phyloP scores from a whole-genome alignment of 2,797 vertebrate genomes.

The Poeciliopsis gracilis region DNA sequence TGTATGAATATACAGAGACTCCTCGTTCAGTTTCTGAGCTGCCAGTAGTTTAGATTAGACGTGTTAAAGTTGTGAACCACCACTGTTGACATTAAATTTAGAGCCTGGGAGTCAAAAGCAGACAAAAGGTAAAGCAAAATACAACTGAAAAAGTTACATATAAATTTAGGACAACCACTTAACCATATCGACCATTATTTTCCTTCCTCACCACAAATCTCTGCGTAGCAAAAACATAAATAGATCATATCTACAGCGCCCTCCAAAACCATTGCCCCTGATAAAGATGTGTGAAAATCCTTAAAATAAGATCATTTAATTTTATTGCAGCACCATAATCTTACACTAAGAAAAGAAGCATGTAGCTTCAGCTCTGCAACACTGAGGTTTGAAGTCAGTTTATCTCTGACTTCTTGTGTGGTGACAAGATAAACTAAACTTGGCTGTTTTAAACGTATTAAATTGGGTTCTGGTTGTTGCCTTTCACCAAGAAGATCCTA shows the following conservation, averaged over 20 bases:
- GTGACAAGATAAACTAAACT: background rate
- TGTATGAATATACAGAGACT: background rate
- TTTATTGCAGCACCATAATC: background rate
- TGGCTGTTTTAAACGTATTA: background rate
- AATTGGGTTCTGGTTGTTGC: background rate
- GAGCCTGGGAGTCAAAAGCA: background rate
- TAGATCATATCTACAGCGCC: background rate
- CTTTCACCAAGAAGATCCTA: background rate
- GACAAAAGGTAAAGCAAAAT: background rate
- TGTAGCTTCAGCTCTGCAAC: background rate
- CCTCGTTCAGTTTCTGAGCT: background rate
- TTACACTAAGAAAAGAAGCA: background rate
- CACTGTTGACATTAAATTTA: background rate
- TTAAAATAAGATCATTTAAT: background rate
- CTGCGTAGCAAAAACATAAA: background rate
- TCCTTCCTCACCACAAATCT: background rate
- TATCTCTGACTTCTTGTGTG: background rate
- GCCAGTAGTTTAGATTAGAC: background rate
- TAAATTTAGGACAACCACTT: background rate
- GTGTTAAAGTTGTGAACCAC: background rate
- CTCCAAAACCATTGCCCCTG: background rate
- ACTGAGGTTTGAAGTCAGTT: background rate
- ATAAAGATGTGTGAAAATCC: background rate
- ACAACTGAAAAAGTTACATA: background rate
- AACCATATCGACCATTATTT: background rate